Percentiles rank a stretch among this genome's conserved stretches.
Evolutionary conservation across 1,140 invertebrate species (phyloP).

Genomic region (Melanaphis sacchari): DNA sequence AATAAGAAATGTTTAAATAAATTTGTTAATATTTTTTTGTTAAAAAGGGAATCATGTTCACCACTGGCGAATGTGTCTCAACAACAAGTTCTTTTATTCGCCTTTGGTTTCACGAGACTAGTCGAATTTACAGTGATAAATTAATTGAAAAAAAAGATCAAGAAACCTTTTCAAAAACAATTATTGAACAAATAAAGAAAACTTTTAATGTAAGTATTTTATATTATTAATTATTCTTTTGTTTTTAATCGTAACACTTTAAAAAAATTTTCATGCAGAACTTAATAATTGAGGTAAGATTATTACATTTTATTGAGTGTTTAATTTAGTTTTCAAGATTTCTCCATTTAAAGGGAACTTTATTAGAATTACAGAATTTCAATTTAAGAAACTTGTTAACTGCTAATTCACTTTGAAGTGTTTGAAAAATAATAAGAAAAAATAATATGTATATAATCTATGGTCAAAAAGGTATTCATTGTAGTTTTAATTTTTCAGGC

Average conservation of each 20-base stretch:
- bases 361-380: background rate
- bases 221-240: background rate
- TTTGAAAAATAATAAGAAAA: background rate
- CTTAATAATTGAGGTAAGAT: conserved; percentile 25
- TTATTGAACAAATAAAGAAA: conserved; percentile 83
- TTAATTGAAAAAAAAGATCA: conserved; percentile 74
- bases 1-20: background rate
- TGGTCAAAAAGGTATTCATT: background rate
- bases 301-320: background rate
- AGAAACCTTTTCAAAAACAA: conserved; percentile 78
- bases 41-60: conserved; percentile 84
- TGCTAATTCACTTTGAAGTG: background rate
- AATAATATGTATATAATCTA: background rate
- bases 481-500: background rate
- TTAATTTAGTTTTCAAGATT: background rate
- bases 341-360: background rate
- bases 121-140: conserved; percentile 90
- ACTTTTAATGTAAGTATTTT: conserved; percentile 73
- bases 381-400: background rate
- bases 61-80: conserved; percentile 78
- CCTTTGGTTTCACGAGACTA: conserved; percentile 89
- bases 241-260: background rate
- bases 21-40: background rate
- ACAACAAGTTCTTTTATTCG: conserved; percentile 75
- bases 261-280: background rate